Base-by-base conservation (phyloP, 92 coral and sea anemone genomes). In the Pocillopora meandrina region DNA sequence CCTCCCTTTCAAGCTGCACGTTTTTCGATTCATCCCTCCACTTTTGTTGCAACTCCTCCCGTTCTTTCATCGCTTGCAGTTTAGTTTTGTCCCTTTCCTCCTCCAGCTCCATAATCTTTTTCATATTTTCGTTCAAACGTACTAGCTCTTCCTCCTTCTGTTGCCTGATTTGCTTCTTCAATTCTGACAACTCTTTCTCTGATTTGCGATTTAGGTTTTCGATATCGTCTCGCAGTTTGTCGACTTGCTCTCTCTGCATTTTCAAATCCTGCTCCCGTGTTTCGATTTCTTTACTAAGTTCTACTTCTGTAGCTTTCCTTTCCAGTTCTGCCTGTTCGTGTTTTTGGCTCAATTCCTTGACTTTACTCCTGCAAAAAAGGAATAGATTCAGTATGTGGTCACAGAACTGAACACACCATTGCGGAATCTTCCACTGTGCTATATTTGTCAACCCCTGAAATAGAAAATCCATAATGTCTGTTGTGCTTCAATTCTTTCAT, bases 291-390 rank as follows among this genome's bases (percentile, higher is more conserved):
- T 86, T 86, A 56, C 86, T 90, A 18, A 97, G 89, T 73, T 97
- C 99, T 16, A 82, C 89, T 66, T 97, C 98, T 23, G 87, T 93
- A 1, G 49, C 31, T 10, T 58, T 31, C 75, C 99, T 88, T 2
- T 94, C 95, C 5, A 81, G 86, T 65, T 97, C 99, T 9, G 96
- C 95, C 19, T 77, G 88, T 1, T 92, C 92, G 89, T 97, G 98
- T 82, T 94, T 95, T 69, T 90, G 87, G 20, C 88, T 92, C 72
- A 95, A 65, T 72, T 95, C 98, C 61, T 96, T 82, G 16, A 94
- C 95, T 61, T 93, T 93, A 74, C 92, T 89, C 85, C 98, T 93
- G 85, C 13, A 65, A 82, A 82, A 70, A 52, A 1, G 19, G 76
- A 82, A 19, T 12, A 20, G 21, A 77, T 2, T 1, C 2, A 9